A percentile compares a stretch with the other conserved stretches of the same genome.
Evolutionary conservation across 2,888 invertebrate genomes (phyloP).

Genomic region (Stegophylla sp.): DNA sequence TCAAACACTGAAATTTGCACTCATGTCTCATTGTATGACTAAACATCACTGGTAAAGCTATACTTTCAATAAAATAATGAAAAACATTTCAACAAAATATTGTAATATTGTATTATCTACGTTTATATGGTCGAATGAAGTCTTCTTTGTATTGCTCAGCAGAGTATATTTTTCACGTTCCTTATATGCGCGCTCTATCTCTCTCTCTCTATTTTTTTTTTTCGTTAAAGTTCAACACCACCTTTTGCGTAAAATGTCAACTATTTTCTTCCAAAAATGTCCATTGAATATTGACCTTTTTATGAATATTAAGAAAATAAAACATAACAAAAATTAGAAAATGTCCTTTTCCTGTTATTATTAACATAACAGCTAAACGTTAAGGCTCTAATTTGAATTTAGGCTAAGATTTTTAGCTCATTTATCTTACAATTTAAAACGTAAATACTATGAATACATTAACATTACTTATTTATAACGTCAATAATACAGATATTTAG

Average conservation of each 20-base stretch:
- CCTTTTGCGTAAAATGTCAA: slow-evolving; percentile 53
- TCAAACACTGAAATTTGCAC: too few species aligned
- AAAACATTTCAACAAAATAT: not conserved
- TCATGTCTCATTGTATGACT: too few species aligned
- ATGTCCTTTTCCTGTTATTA: slow-evolving; percentile 3
- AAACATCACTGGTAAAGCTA: too few species aligned
- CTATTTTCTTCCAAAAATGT: slow-evolving; percentile 50
- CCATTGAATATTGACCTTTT: slow-evolving; percentile 55
- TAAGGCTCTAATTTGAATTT: too few species aligned
- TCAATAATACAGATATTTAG: too few species aligned
- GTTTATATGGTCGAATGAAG: slow-evolving; percentile 25
- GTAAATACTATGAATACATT: too few species aligned
- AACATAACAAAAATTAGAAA: slow-evolving; percentile 25
- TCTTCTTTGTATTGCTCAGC: not conserved
- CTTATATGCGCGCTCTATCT: too few species aligned
- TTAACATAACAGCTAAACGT: too few species aligned
- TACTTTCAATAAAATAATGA: not conserved
- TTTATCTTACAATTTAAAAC: too few species aligned
- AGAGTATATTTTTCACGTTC: slow-evolving; percentile 3
- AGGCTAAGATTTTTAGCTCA: too few species aligned
- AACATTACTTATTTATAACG: too few species aligned
- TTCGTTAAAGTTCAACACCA: slow-evolving; percentile 51
- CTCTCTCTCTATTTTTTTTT: slow-evolving; percentile 16
- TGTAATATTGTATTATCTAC: not conserved
- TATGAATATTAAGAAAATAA: slow-evolving; percentile 43